Percentiles rank a stretch among this genome's conserved stretches.
Evolutionary conservation across 1,140 invertebrate genomes (phyloP).

Genomic region (Euwallacea similis): DNA sequence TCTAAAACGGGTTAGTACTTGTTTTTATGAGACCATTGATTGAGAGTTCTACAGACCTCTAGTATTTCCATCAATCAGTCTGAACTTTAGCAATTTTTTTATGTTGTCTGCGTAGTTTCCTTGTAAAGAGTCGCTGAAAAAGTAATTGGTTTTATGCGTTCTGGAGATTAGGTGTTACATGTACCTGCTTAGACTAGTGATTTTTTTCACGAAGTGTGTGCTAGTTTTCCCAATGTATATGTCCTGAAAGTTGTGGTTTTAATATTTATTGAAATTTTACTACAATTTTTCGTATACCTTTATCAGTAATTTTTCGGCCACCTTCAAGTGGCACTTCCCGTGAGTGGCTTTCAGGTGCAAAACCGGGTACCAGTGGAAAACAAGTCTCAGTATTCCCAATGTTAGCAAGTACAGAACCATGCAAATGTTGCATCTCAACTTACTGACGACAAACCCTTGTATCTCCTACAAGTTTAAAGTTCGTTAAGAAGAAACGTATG

Average conservation of each 20-base stretch:
- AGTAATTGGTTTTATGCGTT: neutral
- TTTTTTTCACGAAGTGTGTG: conserved; percentile 45
- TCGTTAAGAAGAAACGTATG: neutral
- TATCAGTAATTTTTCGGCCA: conserved; percentile 78
- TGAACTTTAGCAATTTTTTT: conserved; percentile 49
- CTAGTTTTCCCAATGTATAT: conserved; percentile 47
- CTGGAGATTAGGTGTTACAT: neutral
- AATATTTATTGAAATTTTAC: conserved; percentile 14
- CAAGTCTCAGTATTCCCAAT: conserved; percentile 71
- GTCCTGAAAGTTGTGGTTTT: conserved; percentile 43
- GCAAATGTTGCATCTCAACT: conserved; percentile 58
- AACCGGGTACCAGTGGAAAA: conserved; percentile 87
- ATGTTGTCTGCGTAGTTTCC: conserved; percentile 28
- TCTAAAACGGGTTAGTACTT: conserved; percentile 34
- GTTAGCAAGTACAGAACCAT: conserved; percentile 68
- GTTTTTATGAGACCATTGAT: neutral
- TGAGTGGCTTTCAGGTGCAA: conserved; percentile 77
- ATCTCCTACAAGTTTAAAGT: conserved; percentile 59
- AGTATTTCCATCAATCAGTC: conserved; percentile 55
- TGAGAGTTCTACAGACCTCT: conserved; percentile 38
- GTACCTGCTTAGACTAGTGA: conserved; percentile 36
- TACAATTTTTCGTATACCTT: conserved; percentile 57
- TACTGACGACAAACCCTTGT: conserved; percentile 64
- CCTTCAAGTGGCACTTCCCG: conserved; percentile 65
- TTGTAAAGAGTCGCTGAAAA: conserved; percentile 39